A percentile compares a stretch with the other conserved stretches of the same genome.
Evolutionary conservation across 2,113 vertebrate species (phyloP).

Genomic region (Bostrychus sinensis): DNA sequence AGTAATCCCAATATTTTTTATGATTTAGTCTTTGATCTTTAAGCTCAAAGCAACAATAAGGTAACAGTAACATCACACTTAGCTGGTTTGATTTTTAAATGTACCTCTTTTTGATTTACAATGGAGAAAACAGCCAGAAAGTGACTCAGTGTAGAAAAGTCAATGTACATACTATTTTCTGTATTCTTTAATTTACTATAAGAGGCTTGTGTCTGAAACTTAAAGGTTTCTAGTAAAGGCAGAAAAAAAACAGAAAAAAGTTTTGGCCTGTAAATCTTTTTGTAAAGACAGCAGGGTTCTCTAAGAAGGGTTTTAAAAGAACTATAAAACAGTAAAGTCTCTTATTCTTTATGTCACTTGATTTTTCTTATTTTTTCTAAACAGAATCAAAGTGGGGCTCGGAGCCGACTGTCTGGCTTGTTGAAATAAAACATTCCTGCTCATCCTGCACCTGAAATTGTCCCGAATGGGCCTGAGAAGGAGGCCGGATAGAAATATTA

Average conservation of each 20-base stretch:
- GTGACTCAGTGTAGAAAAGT: too few species aligned
- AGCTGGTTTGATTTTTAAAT: too few species aligned
- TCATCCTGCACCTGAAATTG: constrained; percentile 64
- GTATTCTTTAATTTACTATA: background rate
- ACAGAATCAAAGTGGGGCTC: constrained; percentile 36
- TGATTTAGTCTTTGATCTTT: too few species aligned
- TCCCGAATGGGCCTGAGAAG: constrained; percentile 44
- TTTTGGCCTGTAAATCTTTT: constrained; percentile 42
- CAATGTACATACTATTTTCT: background rate
- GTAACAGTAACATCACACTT: too few species aligned
- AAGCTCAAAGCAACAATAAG: too few species aligned
- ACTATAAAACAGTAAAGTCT: background rate
- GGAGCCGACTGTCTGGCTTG: constrained; percentile 45
- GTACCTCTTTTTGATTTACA: too few species aligned
- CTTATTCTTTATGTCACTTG: background rate
- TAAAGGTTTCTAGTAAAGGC: constrained; percentile 31
- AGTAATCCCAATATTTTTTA: too few species aligned
- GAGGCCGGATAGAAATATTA: constrained; percentile 65
- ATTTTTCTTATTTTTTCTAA: constrained; percentile 6
- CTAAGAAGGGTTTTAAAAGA: constrained; percentile 35
- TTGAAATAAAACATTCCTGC: constrained; percentile 58
- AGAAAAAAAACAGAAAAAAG: constrained; percentile 6
- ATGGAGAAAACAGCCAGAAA: too few species aligned
- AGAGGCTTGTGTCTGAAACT: background rate
- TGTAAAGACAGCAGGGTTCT: constrained; percentile 20